Base-by-base conservation (phyloP, 1,140 invertebrate species). In the Tetragnatha versicolor region DNA sequence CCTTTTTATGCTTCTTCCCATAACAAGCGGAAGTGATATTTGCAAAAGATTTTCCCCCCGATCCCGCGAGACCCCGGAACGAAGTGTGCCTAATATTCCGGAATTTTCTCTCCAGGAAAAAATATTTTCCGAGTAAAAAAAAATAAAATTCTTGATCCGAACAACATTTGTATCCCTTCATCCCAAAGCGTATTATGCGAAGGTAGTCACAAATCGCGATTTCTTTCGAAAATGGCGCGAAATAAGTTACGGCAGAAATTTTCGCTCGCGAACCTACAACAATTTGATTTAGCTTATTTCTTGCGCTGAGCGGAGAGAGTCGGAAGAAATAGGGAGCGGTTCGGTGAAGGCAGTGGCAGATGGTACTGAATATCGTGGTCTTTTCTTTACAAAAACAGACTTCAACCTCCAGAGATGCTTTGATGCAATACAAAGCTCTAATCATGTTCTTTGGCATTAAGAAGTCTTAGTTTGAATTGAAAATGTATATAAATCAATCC, bases 211-310 rank as follows among this genome's bases (percentile, higher is more conserved):
- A 63, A n/a, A 63, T 63, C 35, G 60, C 3, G 60, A 63, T 42
- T 63, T 63, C 60, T 63, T 42, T 14, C 55, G 17, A 58, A 58
- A 63, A 22, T 45, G 27, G 29, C 60, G 20, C 12, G 9, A 37
- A 42, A 22, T 9, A 33, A 35, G 29, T 17, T 7, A 42, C 1
- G 20, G 22, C 9, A 14, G 20, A 51, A 10, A 51, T 17, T 22
- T 63, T 63, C 25, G 14, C 9, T 25, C 14, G 25, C 25, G n/a
- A n/a, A n/a, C n/a, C n/a, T n/a, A n/a, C n/a, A n/a, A 27, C 60
- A 45, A 63, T 63, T 63, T 63, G 60, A 63, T 63, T 63, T 63
- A 58, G 55, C 5, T n/a, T 35, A 33, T 58, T 58, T 42, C 55
- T 20, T 58, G 35, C 49, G 55, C 31, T 6, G 22, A n/a, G 29